Evolutionary conservation across 2,797 vertebrate genomes (phyloP).

Genomic region (Falco biarmicus): DNA sequence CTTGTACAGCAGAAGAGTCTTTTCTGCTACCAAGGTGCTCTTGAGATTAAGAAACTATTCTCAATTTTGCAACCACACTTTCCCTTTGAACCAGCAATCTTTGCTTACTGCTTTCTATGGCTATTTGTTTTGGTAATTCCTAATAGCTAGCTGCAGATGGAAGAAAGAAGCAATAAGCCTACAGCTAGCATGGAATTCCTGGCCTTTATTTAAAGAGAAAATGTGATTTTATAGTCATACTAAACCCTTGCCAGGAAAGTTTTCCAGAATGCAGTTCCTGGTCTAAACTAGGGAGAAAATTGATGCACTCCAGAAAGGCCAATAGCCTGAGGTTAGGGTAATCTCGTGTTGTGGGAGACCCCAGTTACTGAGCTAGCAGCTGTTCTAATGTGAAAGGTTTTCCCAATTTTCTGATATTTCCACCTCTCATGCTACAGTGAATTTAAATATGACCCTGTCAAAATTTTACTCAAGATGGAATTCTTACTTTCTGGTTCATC

Average conservation of each 20-base stretch:
- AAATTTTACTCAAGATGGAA: not conserved
- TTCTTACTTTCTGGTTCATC: not conserved
- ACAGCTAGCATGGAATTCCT: not conserved
- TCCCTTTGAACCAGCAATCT: not conserved
- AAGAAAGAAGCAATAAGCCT: not conserved
- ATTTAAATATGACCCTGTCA: not conserved
- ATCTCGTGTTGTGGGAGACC: not conserved
- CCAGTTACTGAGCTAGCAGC: not conserved
- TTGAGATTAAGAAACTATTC: not conserved
- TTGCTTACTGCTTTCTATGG: not conserved
- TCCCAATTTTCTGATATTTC: not conserved
- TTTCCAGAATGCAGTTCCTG: not conserved
- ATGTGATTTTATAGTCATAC: not conserved
- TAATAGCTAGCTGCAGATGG: not conserved
- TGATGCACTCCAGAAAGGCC: not conserved
- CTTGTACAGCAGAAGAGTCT: not conserved
- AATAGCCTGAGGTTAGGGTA: not conserved
- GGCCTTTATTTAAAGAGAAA: conserved; percentile 1
- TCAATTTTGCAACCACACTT: not conserved
- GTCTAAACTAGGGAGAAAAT: not conserved
- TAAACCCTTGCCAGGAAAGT: not conserved
- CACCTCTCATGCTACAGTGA: not conserved
- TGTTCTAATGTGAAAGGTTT: not conserved
- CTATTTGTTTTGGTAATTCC: not conserved
- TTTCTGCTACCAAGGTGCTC: not conserved